Evolutionary conservation across 2,113 vertebrate species (phyloP), one percentile per base, ranked within the genome.

Genomic region (Donacobius atricapilla): DNA sequence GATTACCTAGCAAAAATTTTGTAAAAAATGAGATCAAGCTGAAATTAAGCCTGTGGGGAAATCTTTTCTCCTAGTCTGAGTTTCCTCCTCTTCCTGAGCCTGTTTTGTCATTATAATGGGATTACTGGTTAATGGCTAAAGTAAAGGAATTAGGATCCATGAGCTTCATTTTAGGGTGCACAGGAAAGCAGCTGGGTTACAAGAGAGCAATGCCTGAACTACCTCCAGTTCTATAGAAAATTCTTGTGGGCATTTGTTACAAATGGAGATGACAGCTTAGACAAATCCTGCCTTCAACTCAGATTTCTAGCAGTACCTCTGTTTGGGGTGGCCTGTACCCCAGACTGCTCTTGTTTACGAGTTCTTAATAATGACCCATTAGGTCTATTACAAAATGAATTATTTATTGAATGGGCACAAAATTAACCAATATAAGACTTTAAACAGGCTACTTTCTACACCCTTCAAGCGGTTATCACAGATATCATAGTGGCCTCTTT

Each of bases 341-440:
- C 28, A 47, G 58, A 40, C 24, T 10, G 5, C 42, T 45, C 14
- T 65, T 1, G 0, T 40, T 48, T 0, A 0, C 58, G 40, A 56
- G 10, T 13, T 15, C 42, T 20, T 47, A 23, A 13, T 30, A 47
- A 39, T 28, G 28, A 23, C 6, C 28, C 8, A 7, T n/a, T 40
- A 47, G 50, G 6, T 28, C 30, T 73, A 15, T 8, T 56, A n/a
- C 15, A 40, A n/a, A 65, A 56, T 23, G 2, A 28, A 15, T 31
- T 53, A 9, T 45, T 53, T 75, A 18, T 84, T n/a, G 30, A 65
- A 56, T n/a, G 21, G 30, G 30, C 24, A 65, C 12, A n/a, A 39
- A 64, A 65, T 40, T 28, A 47, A 19, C 15, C 28, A 15, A 23
- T 9, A 19, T 15, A 64, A 64, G 58, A 4, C 8, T 73, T 64